Evolutionary conservation across 1,140 invertebrate genomes (phyloP).

Genomic region (Tribolium madens): DNA sequence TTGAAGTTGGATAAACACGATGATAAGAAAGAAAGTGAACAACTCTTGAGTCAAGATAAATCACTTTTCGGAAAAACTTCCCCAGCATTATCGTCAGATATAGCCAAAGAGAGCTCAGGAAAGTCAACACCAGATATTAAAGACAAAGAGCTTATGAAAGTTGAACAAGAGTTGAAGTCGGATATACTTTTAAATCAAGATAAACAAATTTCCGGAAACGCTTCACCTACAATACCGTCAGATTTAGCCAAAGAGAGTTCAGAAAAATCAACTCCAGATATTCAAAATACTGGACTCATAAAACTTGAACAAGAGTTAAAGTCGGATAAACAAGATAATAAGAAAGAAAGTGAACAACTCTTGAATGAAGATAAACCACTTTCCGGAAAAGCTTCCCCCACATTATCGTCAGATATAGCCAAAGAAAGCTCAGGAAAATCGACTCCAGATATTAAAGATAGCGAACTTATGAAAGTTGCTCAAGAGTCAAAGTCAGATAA

Average conservation of each 20-base stretch:
- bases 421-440: slow-evolving; percentile 14
- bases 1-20: neutral
- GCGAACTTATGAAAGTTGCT: neutral
- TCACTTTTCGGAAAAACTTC: slow-evolving; percentile 17
- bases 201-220: slow-evolving; percentile 13
- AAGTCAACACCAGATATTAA: slow-evolving; percentile 17
- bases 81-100: neutral
- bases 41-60: neutral
- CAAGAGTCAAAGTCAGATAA: slow-evolving; percentile 6
- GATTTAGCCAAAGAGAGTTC: slow-evolving; percentile 15
- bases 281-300: neutral
- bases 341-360: neutral
- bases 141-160: neutral
- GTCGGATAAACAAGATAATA: neutral
- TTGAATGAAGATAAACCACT: neutral
- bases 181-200: neutral
- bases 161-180: neutral
- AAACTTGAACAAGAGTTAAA: slow-evolving; percentile 11
- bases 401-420: neutral
- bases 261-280: slow-evolving; percentile 22
- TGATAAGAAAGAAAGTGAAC: slow-evolving; percentile 1
- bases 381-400: slow-evolving; percentile 24
- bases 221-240: neutral
- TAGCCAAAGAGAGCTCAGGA: slow-evolving; percentile 4
- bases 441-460: slow-evolving; percentile 9